These are phyloP conservation scores for Cyaniris semiargus DNA, from an alignment of 2,888 invertebrate species.

Conservation along the genomic window DNA sequence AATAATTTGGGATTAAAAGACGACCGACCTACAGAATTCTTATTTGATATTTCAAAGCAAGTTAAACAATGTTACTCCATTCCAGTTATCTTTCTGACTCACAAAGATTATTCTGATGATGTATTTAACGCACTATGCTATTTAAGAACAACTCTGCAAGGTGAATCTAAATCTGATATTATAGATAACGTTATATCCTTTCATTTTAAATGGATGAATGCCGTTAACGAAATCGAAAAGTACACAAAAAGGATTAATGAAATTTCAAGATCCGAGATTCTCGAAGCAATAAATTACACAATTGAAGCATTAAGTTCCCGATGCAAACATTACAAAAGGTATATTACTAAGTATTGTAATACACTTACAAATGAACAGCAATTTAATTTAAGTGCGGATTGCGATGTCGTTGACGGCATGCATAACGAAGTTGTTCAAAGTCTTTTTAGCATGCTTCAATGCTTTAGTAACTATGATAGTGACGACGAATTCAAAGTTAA, in stretches of 20 bases:
- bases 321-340: conserved; percentile 60
- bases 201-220: conserved; percentile 67
- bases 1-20: conserved; percentile 37
- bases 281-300: conserved; percentile 60
- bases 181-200: conserved; percentile 63
- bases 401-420: conserved; percentile 73
- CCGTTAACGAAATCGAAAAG: conserved; percentile 61
- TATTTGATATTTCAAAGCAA: conserved; percentile 64
- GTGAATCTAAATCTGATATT: conserved; percentile 48
- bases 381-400: conserved; percentile 55
- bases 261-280: conserved; percentile 56
- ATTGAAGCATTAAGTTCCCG: conserved; percentile 60
- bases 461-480: conserved; percentile 52
- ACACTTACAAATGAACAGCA: conserved; percentile 52
- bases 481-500: conserved; percentile 56
- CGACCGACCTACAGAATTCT: conserved; percentile 48
- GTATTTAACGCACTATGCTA: conserved; percentile 62
- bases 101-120: conserved; percentile 62
- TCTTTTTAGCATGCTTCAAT: conserved; percentile 58
- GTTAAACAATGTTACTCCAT: conserved; percentile 68
- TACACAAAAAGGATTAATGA: conserved; percentile 51
- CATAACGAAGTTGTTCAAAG: conserved; percentile 55
- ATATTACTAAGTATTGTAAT: conserved; percentile 55
- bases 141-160: conserved; percentile 53
- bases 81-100: conserved; percentile 62